Base-by-base conservation (phyloP, 2,113 vertebrate species). In the Orycteropus afer region DNA sequence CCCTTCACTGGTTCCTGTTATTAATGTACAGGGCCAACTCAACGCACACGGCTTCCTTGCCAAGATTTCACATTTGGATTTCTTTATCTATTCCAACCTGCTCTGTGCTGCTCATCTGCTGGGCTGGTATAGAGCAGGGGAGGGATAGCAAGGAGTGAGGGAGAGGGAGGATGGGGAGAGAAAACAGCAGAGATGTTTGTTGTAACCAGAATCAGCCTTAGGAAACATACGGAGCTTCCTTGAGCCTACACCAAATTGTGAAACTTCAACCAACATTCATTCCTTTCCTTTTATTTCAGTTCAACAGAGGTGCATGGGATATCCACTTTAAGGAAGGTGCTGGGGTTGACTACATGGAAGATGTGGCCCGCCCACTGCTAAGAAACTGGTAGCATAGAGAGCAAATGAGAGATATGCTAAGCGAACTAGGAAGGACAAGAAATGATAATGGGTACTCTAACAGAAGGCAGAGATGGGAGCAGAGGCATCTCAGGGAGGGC, bases 41-140 rank as follows among this genome's bases (percentile, higher is more conserved):
- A 94, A 88, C 95, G 92, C 63, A 95, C 49, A 86, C 55, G 59
- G 59, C 81, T 53, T 73, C 59, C 13, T 2, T 94, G 92, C 82
- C 97, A 97, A 65, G 47, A 95, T 91, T 95, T 74, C 96, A 96
- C 89, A 79, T 89, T 74, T 55, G 73, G 79, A 90, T 92, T 86
- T 86, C 37, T 49, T 93, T 91, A 73, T 97, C 40, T 96, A 95
- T 93, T 93, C 85, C 67, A 49, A 17, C 71, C 77, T 55, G 32
- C 55, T 85, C 90, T 96, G 89, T 74, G 20, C 51, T 67, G 57
- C 85, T 42, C 18, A 88, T 87, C 45, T 93, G 77, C 95, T 93
- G 96, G 47, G 49, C 42, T 85, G 45, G 27, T 90, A 80, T 69
- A 23, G 13, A 27, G n/a, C n/a, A 71, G 40, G 45, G 27, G 25